Evolutionary conservation across 2,113 vertebrate species (phyloP).

Genomic region (Merops nubicus): DNA sequence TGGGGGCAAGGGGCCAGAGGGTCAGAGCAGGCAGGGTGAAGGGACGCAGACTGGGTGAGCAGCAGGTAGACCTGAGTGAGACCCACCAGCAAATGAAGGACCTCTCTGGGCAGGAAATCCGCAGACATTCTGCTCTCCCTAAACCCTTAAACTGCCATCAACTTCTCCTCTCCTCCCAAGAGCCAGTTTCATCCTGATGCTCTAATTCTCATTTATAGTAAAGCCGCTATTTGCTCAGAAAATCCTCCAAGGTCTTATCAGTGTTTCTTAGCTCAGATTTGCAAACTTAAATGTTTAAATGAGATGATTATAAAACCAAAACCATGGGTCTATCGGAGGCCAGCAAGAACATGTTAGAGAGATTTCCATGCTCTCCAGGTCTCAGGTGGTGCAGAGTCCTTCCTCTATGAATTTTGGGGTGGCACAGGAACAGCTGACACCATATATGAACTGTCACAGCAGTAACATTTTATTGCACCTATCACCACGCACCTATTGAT

Average conservation of each 20-base stretch:
- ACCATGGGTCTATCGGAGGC: accelerated
- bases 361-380: accelerated
- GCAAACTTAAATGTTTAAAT: background rate
- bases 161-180: background rate
- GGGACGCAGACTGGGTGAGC: accelerated
- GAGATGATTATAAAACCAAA: background rate
- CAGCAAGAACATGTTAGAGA: background rate
- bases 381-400: accelerated
- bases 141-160: background rate
- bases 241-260: background rate
- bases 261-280: background rate
- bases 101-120: accelerated
- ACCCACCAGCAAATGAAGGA: background rate
- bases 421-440: background rate
- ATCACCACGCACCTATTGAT: accelerated
- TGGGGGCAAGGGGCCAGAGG: background rate
- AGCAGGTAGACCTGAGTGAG: background rate
- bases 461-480: background rate
- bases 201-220: background rate
- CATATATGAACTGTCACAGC: background rate
- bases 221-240: background rate
- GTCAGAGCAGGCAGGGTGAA: background rate
- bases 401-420: background rate
- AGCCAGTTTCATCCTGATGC: background rate
- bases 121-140: background rate